Conservation (phyloP, 2,888 invertebrate genomes). For the Megastigmus dorsalis region DNA sequence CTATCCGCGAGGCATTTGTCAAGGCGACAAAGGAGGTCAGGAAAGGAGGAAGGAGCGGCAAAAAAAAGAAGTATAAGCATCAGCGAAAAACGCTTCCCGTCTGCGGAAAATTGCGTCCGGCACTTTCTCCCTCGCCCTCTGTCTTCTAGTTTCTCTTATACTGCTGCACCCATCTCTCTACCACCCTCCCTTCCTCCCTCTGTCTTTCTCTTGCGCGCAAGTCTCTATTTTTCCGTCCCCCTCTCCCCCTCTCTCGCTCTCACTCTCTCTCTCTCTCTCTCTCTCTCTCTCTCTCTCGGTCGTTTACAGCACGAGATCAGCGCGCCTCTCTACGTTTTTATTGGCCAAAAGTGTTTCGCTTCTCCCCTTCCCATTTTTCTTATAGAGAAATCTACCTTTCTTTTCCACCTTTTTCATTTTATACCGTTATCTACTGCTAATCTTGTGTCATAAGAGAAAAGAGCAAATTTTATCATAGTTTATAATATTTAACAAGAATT, state of each 20-base stretch:
- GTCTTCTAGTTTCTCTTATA: too few species aligned
- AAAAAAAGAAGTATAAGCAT: constrained; percentile 12
- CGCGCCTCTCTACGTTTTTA: constrained; percentile 9
- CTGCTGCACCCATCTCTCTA: too few species aligned
- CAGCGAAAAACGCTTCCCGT: constrained; percentile 56
- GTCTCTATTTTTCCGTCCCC: background rate
- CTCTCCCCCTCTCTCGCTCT: background rate
- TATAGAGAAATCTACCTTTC: too few species aligned
- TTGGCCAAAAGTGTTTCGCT: constrained; percentile 30
- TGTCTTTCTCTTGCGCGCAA: background rate
- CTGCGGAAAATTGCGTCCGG: constrained; percentile 60
- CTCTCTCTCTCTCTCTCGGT: constrained; percentile 34
- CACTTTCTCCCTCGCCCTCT: constrained; percentile 26
- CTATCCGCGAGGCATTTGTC: constrained; percentile 49
- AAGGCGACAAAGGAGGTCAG: constrained; percentile 55
- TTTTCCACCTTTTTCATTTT: background rate
- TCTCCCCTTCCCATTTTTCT: too few species aligned
- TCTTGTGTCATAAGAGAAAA: too few species aligned
- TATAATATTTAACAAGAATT: too few species aligned
- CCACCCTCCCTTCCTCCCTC: constrained; percentile 5
- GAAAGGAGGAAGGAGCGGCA: background rate
- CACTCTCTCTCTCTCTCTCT: background rate
- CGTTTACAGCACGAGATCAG: constrained; percentile 12
- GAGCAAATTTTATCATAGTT: too few species aligned
- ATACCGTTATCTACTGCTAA: too few species aligned